Evolutionary conservation across 2,113 vertebrate species (phyloP), one percentile per base, ranked within the genome.

Genomic region (Typhlomys cinereus): DNA sequence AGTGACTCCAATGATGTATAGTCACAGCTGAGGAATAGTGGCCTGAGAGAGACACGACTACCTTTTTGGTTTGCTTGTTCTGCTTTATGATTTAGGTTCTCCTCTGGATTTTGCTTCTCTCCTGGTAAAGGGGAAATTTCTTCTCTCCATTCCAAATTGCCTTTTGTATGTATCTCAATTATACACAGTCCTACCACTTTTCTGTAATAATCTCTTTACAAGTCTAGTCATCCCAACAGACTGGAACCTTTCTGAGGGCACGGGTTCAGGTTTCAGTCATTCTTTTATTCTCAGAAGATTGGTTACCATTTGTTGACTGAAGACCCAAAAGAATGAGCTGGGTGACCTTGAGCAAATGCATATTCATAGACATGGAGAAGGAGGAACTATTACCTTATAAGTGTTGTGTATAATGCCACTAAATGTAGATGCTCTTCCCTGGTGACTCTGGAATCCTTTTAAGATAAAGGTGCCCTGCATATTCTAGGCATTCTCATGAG

Each of bases 401-500:
- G 23, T 21, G 86, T 70, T 81, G 66, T 82, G 12, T 67, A 39
- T 10, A 44, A 41, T 46, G 76, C 11, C 50, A 25, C 76, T 94
- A 78, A 66, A 87, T 61, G 31, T 52, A 84, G 82, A 50, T 67
- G 39, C 15, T 48, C 87, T 89, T 52, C 46, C 64, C 46, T 54
- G 54, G 69, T 23, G 50, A 85, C 61, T 84, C 25, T 66, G 61
- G 64, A 82, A 27, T 57, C 69, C 59, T 91, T 94, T 81, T 48
- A 69, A 50, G 91, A 75, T 59, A 79, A 87, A 85, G 36, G 31
- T 39, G 8, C 17, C 74, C 57, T 88, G 71, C 18, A 87, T 23
- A 93, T 94, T 71, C 84, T 74, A 76, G 76, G 46, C 44, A 79
- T 83, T 79, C 67, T 93, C 64, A 64, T 78, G 87, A 81, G 85